A percentile compares a stretch with the other conserved stretches of the same genome.
Evolutionary conservation across 2,113 vertebrate genomes (phyloP).

Genomic region (Urocolius indicus): DNA sequence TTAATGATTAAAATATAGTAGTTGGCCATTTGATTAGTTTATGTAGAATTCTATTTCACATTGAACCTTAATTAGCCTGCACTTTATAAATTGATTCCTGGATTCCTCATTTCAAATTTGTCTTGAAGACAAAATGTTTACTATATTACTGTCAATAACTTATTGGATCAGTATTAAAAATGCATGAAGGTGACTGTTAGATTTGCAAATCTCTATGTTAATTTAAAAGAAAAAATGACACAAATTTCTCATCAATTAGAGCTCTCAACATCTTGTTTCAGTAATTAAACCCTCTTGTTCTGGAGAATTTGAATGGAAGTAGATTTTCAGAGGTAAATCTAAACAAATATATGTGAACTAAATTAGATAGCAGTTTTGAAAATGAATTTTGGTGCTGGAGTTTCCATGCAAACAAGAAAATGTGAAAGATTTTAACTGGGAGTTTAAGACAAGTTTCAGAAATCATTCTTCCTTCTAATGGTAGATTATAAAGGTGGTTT

Average conservation of each 20-base stretch:
- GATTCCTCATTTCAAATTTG: not conserved
- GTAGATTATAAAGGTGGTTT: slow-evolving; percentile 74
- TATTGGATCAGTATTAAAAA: not conserved
- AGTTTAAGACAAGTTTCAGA: slow-evolving; percentile 45
- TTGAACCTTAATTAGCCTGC: not conserved
- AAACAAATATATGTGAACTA: not conserved
- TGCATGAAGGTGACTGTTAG: not conserved
- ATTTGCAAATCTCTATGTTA: not conserved
- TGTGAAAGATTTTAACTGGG: slow-evolving; percentile 19
- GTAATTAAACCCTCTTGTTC: not conserved
- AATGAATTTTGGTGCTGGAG: not conserved
- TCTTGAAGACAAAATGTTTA: not conserved
- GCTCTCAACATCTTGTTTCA: not conserved
- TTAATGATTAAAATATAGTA: not conserved
- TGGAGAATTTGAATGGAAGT: not conserved
- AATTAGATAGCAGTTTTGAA: not conserved
- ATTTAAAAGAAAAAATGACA: not conserved
- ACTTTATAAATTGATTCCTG: not conserved
- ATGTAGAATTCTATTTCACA: not conserved
- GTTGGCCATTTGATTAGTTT: slow-evolving; percentile 8
- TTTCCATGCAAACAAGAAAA: not conserved
- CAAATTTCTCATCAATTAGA: not conserved
- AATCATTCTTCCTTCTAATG: slow-evolving; percentile 43
- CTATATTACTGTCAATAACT: not conserved
- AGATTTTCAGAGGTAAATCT: not conserved